Percentiles rank a stretch among this genome's conserved stretches.
phyloP scores from a whole-genome alignment of 2,888 invertebrate genomes.

The Drosophila hamatofila region DNA sequence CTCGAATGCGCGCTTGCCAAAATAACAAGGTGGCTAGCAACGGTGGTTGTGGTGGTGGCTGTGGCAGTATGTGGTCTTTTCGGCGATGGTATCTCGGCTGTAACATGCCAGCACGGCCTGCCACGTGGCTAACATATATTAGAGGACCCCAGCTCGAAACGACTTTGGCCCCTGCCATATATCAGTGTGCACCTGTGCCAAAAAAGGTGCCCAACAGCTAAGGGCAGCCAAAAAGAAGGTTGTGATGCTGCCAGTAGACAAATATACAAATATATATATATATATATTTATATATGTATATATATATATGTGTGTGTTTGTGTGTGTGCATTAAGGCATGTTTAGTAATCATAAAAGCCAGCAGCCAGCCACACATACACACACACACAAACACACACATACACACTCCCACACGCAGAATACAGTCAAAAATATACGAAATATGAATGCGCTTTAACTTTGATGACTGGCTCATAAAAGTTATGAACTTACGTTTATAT shows the following conservation, averaged over 20 bases:
- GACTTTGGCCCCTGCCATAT: conserved; percentile 71
- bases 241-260: conserved; percentile 27
- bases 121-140: conserved; percentile 73
- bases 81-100: conserved; percentile 24
- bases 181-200: conserved; percentile 73
- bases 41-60: neutral
- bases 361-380: conserved; percentile 22
- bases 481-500: neutral
- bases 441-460: conserved; percentile 23
- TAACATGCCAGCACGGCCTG: conserved; percentile 41
- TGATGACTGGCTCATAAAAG: conserved; percentile 9
- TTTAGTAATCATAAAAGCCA: conserved; percentile 54
- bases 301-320: neutral
- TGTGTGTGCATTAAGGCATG: conserved; percentile 51
- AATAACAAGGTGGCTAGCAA: conserved; percentile 29
- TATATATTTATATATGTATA: conserved; percentile 5
- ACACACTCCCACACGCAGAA: conserved; percentile 5
- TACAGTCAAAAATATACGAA: conserved; percentile 5
- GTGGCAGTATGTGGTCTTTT: conserved; percentile 2
- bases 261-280: conserved; percentile 5
- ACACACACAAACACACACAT: conserved; percentile 14
- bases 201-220: conserved; percentile 30
- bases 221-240: conserved; percentile 11
- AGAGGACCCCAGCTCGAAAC: conserved; percentile 69
- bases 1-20: conserved; percentile 67